Conservation (phyloP, 2,888 invertebrate species). For the Cephus rjabovi region DNA sequence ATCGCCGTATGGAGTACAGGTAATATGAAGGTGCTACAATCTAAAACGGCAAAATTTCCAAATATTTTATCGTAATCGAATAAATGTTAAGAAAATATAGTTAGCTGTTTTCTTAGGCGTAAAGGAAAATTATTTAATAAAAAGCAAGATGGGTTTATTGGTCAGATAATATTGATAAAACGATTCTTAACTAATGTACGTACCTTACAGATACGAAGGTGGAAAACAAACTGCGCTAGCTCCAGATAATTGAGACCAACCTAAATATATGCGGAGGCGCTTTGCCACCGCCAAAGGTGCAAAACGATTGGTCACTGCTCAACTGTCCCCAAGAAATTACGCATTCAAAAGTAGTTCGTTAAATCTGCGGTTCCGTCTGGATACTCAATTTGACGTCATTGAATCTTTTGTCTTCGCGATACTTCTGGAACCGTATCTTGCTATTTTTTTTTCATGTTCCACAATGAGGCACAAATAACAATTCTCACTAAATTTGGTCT, state of each 20-base stretch:
- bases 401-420: neutral
- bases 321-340: neutral
- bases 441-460: neutral
- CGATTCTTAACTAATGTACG: neutral
- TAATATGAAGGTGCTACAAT: neutral
- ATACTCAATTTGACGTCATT: neutral
- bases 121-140: neutral
- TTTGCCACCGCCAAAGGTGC: slow-evolving; percentile 12
- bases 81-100: neutral
- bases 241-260: slow-evolving; percentile 16
- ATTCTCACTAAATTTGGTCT: neutral
- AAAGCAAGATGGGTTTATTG: neutral
- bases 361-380: neutral
- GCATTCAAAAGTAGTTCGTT: neutral
- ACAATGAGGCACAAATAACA: neutral
- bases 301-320: slow-evolving; percentile 16
- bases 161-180: neutral
- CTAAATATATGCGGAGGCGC: slow-evolving; percentile 17
- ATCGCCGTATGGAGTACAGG: neutral
- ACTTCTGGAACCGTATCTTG: neutral
- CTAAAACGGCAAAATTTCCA: neutral
- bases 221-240: slow-evolving; percentile 17
- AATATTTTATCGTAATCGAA: neutral
- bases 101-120: neutral
- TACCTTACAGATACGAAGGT: slow-evolving; percentile 20